These are phyloP conservation scores for Dryobota labecula DNA, from an alignment of 2,888 invertebrate species.

Conservation along the genomic window DNA sequence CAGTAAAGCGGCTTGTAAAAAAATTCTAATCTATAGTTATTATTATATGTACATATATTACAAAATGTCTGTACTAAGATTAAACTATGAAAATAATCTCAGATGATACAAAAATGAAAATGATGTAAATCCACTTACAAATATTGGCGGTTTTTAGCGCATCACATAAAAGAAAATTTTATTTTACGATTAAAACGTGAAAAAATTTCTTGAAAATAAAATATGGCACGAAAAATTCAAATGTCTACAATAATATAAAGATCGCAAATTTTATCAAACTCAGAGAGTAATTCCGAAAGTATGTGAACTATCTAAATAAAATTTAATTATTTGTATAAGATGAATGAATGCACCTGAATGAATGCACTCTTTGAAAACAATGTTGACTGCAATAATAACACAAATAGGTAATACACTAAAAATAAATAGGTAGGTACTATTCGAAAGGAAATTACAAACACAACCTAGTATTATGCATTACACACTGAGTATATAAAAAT, in stretches of 20 bases:
- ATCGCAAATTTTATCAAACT: background rate
- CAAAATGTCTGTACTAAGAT: conserved; percentile 66
- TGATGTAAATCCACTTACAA: conserved; percentile 29
- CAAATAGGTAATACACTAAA: conserved; percentile 22
- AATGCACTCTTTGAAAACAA: background rate
- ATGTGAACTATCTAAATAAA: background rate
- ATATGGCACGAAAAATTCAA: conserved; percentile 48
- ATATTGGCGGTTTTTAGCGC: conserved; percentile 47
- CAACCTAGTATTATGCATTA: conserved; percentile 55
- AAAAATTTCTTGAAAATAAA: conserved; percentile 3
- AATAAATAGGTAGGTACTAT: conserved; percentile 43
- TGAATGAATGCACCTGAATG: background rate
- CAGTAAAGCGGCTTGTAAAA: conserved; percentile 81
- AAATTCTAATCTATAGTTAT: conserved; percentile 78
- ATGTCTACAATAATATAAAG: background rate
- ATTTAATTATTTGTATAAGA: background rate
- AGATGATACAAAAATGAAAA: conserved; percentile 23
- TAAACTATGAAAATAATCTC: conserved; percentile 53
- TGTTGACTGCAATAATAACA: conserved; percentile 19
- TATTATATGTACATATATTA: conserved; percentile 86
- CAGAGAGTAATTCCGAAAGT: background rate
- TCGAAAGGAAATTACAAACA: conserved; percentile 39
- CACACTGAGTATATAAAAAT: conserved; percentile 62
- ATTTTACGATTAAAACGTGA: background rate
- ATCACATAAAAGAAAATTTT: conserved; percentile 45